Evolutionary conservation across 2,888 invertebrate genomes (phyloP).

Genomic region (Cylloceria caligata): DNA sequence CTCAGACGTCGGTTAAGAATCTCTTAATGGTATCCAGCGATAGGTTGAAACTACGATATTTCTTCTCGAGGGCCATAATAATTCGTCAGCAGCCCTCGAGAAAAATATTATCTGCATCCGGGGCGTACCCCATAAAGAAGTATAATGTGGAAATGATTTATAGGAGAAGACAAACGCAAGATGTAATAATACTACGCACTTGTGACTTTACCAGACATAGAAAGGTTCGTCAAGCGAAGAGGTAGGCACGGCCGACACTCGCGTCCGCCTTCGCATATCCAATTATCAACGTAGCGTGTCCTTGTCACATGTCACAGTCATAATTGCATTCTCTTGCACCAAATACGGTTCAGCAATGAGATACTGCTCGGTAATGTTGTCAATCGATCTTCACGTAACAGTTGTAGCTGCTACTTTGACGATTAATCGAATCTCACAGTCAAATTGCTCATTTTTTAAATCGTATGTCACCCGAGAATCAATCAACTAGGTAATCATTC

Average conservation of each 20-base stretch:
- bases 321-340: slow-evolving; percentile 53
- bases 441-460: not conserved
- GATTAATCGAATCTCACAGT: slow-evolving; percentile 14
- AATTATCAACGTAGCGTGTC: slow-evolving; percentile 63
- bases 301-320: slow-evolving; percentile 64
- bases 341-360: slow-evolving; percentile 28
- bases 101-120: slow-evolving; percentile 42
- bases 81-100: slow-evolving; percentile 19
- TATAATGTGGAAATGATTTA: slow-evolving; percentile 40
- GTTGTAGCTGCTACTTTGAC: not conserved
- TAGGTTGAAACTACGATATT: slow-evolving; percentile 3
- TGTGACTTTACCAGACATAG: slow-evolving; percentile 7
- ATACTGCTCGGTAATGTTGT: not conserved
- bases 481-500: not conserved
- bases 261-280: slow-evolving; percentile 65
- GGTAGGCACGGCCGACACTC: slow-evolving; percentile 47
- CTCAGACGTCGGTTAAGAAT: not conserved
- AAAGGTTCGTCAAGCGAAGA: slow-evolving; percentile 37
- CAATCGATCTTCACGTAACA: slow-evolving; percentile 16
- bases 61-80: not conserved
- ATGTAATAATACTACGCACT: slow-evolving; percentile 51
- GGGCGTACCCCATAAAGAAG: slow-evolving; percentile 37
- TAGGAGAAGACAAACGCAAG: slow-evolving; percentile 10
- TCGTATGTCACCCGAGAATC: not conserved
- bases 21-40: not conserved